Evolutionary conservation across 2,113 vertebrate genomes (phyloP).

Genomic region (Vidua macroura): DNA sequence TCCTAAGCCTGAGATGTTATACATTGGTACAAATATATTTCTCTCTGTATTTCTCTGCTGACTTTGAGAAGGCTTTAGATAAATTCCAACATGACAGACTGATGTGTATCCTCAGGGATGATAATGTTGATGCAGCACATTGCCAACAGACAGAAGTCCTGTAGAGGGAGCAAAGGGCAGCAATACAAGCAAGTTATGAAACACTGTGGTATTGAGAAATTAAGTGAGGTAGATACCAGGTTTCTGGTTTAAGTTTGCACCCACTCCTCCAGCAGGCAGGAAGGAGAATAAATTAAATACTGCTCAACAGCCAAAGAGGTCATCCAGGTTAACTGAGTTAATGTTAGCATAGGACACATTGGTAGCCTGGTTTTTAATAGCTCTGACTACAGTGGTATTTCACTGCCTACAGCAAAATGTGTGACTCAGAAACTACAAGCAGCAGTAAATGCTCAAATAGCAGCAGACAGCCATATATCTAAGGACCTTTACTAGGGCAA

Average conservation of each 20-base stretch:
- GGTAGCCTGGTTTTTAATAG: not conserved
- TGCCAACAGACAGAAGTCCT: not conserved
- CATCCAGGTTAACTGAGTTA: conserved; percentile 3
- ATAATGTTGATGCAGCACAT: conserved; percentile 11
- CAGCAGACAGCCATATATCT: not conserved
- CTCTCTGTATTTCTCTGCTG: not conserved
- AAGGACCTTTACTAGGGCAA: not conserved
- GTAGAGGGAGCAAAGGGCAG: not conserved
- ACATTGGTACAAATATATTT: not conserved
- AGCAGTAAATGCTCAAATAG: not conserved
- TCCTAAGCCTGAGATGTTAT: not conserved
- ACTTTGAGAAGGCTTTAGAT: conserved; percentile 18
- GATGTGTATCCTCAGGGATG: not conserved
- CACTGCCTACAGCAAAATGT: not conserved
- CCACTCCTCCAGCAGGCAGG: not conserved
- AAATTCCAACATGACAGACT: conserved; percentile 1
- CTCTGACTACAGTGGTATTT: not conserved
- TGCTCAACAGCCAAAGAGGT: not conserved
- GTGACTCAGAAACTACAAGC: not conserved
- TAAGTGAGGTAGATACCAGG: not conserved
- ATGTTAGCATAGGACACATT: not conserved
- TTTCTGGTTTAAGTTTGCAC: not conserved
- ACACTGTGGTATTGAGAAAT: not conserved
- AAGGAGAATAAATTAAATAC: not conserved
- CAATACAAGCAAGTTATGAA: not conserved